Conservation (phyloP, 2,888 invertebrate species). For the Tupiocoris notatus region DNA sequence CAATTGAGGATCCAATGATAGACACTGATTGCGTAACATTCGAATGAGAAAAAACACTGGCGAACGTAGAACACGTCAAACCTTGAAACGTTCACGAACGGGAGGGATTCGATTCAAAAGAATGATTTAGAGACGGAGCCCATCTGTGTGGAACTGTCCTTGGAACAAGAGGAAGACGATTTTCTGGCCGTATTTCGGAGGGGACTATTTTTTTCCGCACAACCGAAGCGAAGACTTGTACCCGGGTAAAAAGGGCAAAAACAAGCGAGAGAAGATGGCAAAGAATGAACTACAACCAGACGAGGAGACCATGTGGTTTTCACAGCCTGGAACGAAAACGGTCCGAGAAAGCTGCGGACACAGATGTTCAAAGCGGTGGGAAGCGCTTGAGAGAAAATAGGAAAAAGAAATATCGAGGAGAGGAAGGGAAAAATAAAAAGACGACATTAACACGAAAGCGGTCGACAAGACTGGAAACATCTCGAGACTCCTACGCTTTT, state of each 20-base stretch:
- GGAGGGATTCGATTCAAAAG: not conserved
- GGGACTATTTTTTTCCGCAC: not conserved
- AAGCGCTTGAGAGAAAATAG: not conserved
- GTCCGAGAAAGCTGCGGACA: not conserved
- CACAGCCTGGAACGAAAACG: not conserved
- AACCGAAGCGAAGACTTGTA: not conserved
- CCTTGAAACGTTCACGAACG: not conserved
- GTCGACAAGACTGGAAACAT: too few relatives aligned
- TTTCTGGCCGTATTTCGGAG: not conserved
- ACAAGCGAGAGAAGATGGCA: not conserved
- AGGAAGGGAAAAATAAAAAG: too few relatives aligned
- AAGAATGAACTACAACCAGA: not conserved
- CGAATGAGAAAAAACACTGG: not conserved
- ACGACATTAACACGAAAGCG: too few relatives aligned
- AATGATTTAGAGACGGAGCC: not conserved
- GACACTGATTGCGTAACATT: not conserved
- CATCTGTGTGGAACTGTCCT: not conserved
- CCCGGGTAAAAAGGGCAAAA: not conserved
- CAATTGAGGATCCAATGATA: too few relatives aligned
- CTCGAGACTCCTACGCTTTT: too few relatives aligned
- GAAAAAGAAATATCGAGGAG: too few relatives aligned
- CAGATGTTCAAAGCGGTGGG: not conserved
- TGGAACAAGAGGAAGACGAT: not conserved
- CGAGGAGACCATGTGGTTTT: not conserved
- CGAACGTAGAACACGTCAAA: not conserved